Evolutionary conservation across 1,140 invertebrate genomes (phyloP).

Genomic region (Lordiphosa mommai): DNA sequence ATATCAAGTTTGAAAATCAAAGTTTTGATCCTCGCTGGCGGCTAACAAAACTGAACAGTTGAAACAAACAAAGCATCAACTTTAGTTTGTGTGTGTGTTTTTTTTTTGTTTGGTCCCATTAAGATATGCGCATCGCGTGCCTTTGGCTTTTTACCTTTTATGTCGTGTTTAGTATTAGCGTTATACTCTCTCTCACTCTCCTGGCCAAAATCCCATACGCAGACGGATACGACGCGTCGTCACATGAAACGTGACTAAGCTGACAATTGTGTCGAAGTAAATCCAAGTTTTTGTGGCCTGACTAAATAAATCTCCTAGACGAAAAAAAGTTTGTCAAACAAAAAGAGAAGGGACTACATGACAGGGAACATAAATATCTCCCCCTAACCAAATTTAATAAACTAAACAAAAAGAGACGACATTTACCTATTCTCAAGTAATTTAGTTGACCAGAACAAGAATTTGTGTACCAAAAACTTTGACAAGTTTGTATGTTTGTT

Average conservation of each 20-base stretch:
- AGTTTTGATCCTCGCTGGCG: constrained; percentile 50
- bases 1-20: constrained; percentile 50
- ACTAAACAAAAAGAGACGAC: constrained; percentile 12
- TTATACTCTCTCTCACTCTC: constrained; percentile 3
- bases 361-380: constrained; percentile 44
- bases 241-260: constrained; percentile 74
- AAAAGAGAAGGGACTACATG: constrained; percentile 28
- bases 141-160: constrained; percentile 73
- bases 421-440: constrained; percentile 40
- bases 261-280: constrained; percentile 77
- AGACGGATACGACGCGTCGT: constrained; percentile 20
- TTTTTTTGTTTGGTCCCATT: constrained; percentile 26
- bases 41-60: constrained; percentile 20
- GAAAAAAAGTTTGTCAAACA: constrained; percentile 41
- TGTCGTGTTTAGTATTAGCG: constrained; percentile 73
- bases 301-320: constrained; percentile 68
- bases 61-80: constrained; percentile 38
- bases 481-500: constrained; percentile 30
- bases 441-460: constrained; percentile 15
- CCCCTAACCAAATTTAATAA: constrained; percentile 43
- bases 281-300: constrained; percentile 71
- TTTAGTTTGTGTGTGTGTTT: constrained; percentile 36
- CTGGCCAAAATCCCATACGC: not conserved
- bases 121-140: constrained; percentile 75
- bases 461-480: constrained; percentile 26